These are phyloP conservation scores for Megalopta genalis DNA, from an alignment of 1,140 invertebrate species.

Conservation along the genomic window DNA sequence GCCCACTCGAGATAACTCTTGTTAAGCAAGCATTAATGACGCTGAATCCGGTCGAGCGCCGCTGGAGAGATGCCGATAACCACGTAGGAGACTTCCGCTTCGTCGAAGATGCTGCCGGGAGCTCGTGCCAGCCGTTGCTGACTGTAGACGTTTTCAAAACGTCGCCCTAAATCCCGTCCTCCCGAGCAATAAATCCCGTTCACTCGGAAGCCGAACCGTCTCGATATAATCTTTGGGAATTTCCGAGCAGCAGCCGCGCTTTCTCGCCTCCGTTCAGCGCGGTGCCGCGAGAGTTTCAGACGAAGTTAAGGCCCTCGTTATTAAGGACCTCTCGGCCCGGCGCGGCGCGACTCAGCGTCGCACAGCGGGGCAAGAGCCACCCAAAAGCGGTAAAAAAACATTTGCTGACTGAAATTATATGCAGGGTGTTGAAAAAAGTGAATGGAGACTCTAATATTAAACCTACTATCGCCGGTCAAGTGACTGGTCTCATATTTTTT, in stretches of 20 bases:
- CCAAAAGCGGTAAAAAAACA: neutral
- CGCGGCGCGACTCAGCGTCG: neutral
- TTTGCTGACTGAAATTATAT: too few species aligned
- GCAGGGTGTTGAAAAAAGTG: too few species aligned
- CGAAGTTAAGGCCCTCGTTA: constrained; percentile 27
- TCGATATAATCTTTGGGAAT: constrained; percentile 40
- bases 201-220: constrained; percentile 23
- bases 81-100: constrained; percentile 37
- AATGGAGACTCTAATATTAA: too few species aligned
- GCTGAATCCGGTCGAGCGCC: constrained; percentile 31
- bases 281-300: constrained; percentile 1
- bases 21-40: constrained; percentile 67
- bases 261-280: neutral
- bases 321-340: neutral
- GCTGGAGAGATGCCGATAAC: constrained; percentile 63
- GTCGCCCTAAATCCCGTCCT: neutral
- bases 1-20: constrained; percentile 64
- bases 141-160: constrained; percentile 23
- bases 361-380: neutral
- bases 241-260: neutral
- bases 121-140: neutral
- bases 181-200: constrained; percentile 29
- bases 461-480: too few species aligned
- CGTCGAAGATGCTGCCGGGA: constrained; percentile 47
- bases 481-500: too few species aligned